Percentiles rank a stretch among this genome's conserved stretches.
These are phyloP conservation scores for Staurois parvus DNA, from an alignment of 2,797 vertebrate genomes.

Conservation along the genomic window DNA sequence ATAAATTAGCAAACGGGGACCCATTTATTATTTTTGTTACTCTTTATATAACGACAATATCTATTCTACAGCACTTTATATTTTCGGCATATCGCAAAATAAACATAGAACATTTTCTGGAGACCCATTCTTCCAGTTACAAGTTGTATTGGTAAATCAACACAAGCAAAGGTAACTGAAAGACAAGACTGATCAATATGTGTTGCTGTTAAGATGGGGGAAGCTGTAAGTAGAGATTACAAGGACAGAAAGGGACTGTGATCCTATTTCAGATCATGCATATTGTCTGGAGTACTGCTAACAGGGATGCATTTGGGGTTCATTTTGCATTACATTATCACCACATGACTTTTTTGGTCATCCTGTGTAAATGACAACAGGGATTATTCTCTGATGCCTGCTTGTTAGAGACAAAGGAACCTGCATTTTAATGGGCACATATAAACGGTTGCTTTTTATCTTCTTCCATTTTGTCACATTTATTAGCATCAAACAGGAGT, in stretches of 20 bases:
- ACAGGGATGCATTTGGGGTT: neutral
- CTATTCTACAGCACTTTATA: too few species aligned
- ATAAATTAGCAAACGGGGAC: too few species aligned
- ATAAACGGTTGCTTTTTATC: constrained; percentile 23
- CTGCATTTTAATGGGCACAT: constrained; percentile 22
- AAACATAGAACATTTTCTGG: too few species aligned
- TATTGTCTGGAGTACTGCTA: neutral
- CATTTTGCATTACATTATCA: neutral
- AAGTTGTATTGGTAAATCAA: neutral
- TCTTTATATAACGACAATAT: too few species aligned
- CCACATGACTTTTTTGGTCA: neutral
- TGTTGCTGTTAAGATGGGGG: constrained; percentile 1
- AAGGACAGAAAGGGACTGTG: neutral
- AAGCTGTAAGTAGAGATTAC: constrained; percentile 18
- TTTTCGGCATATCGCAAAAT: too few species aligned
- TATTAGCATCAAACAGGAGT: constrained; percentile 43
- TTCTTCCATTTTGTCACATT: constrained; percentile 16
- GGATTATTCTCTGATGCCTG: constrained; percentile 21
- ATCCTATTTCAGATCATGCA: neutral
- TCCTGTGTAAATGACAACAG: neutral
- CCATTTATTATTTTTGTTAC: too few species aligned
- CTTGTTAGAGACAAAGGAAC: constrained; percentile 6
- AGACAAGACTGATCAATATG: constrained; percentile 7
- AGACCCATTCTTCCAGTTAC: too few species aligned
- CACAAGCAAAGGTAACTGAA: neutral